phyloP scores from a whole-genome alignment of 2,797 vertebrate species.

The Gephyroberyx darwinii region DNA sequence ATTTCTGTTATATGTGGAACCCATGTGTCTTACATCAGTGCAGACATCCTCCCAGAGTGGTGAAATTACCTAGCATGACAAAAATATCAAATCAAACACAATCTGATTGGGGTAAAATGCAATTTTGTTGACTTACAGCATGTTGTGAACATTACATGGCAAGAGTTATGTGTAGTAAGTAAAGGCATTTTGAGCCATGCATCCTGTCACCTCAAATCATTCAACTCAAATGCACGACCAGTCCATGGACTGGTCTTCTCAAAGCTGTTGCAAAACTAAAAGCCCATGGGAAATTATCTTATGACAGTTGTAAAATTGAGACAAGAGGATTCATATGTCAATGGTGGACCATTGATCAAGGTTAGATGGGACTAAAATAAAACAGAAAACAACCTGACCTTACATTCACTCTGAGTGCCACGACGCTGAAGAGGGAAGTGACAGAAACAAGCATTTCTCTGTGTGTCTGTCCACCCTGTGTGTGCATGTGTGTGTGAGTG shows the following conservation, averaged over 20 bases:
- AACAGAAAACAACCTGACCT: constrained; percentile 66
- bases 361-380: constrained; percentile 30
- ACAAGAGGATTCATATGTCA: background rate
- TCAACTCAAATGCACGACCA: background rate
- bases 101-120: background rate
- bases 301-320: background rate
- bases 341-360: constrained; percentile 26
- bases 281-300: background rate
- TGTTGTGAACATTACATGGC: background rate
- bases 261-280: background rate
- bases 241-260: background rate
- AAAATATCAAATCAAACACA: background rate
- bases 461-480: constrained; percentile 48
- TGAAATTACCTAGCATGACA: constrained; percentile 39
- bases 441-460: constrained; percentile 77
- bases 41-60: background rate
- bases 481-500: constrained; percentile 22
- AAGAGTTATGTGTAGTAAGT: background rate
- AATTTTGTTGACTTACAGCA: background rate
- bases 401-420: constrained; percentile 64
- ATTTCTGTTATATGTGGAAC: background rate
- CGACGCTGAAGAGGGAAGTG: constrained; percentile 66
- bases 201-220: background rate
- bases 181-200: background rate
- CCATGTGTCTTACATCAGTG: background rate